Percentiles rank a stretch among this genome's conserved stretches.
Conservation (phyloP, 1,140 invertebrate species). For the Diplogasteroides magnus region DNA sequence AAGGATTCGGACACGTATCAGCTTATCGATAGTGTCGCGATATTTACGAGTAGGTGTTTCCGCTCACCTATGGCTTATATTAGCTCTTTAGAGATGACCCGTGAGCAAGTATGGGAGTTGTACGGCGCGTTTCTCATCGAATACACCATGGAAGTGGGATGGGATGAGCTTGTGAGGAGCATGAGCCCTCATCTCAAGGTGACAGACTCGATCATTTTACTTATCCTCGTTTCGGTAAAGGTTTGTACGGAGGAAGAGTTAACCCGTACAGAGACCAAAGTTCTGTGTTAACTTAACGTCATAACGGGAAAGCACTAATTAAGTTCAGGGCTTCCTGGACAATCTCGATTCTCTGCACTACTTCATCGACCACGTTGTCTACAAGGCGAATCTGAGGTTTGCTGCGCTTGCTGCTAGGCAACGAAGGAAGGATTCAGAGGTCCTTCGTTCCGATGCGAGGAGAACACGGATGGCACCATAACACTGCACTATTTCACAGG, state of each 20-base stretch:
- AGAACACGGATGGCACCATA: conserved; percentile 47
- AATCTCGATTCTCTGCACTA: conserved; percentile 53
- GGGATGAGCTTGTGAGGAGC: conserved; percentile 46
- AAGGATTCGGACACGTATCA: conserved; percentile 31
- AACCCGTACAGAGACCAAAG: conserved; percentile 8
- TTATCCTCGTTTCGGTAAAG: conserved; percentile 7
- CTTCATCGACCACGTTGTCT: conserved; percentile 53
- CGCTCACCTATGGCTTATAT: background rate
- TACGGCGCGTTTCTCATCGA: conserved; percentile 34
- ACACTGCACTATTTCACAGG: conserved; percentile 56
- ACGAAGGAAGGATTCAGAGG: conserved; percentile 13
- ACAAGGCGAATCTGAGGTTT: conserved; percentile 36
- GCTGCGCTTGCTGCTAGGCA: background rate
- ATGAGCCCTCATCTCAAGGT: conserved; percentile 50
- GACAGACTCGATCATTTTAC: background rate
- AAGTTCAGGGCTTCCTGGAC: conserved; percentile 41
- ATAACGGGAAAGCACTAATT: background rate
- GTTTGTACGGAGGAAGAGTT: background rate
- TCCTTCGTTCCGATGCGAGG: conserved; percentile 54
- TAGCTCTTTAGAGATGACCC: conserved; percentile 21
- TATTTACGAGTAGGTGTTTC: conserved; percentile 21
- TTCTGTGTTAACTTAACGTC: background rate
- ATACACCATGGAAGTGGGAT: conserved; percentile 39
- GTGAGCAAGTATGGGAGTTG: conserved; percentile 38
- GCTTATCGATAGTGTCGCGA: conserved; percentile 28